Base-by-base conservation (phyloP, 2,888 invertebrate genomes). In the Conops quadrifasciatus region DNA sequence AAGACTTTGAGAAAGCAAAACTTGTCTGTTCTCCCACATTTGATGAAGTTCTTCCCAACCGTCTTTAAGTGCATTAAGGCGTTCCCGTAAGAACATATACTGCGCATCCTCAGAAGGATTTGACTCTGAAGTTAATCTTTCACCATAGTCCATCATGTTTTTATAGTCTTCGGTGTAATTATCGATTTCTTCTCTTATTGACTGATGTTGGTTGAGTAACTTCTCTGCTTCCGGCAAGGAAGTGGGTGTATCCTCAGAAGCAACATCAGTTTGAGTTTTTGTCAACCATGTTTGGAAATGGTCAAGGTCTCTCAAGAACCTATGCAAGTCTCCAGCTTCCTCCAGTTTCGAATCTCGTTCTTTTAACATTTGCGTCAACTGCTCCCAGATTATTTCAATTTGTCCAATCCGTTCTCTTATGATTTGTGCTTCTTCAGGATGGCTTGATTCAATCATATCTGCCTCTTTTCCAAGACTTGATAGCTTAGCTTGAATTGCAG, bases 211-310 rank as follows among this genome's bases (percentile, higher is more conserved):
- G 63, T 95, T 95, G 62, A 99, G 88, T 21, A 99, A 89, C 83
- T 96, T 96, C 87, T 99, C 99, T 15, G 99, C 99, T 84, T 99
- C 99, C 9, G 96, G 92, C 81, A 98, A 87, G 74, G 94, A 94
- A 16, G 93, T 93, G 19, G 97, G 97, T 47, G 94, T 96, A 82
- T 98, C 98, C 87, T 98, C 97, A 3, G 96, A 96, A 62, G 98
- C 97, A 71, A 98, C 97, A 83, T 98, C 97, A n/a, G 97, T 98
- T 88, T 99, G 98, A 0, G 98, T 98, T 87, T 97, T 96, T 71
- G 97, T 96, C 78, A 99, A 90, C 98, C 98, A 99, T 0, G 96
- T 92, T 87, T 98, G 97, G 96, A 99, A 99, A 88, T 99, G 98
- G 87, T 99, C 99, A 81, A 99, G 91, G 85, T 99, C 98, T 75